phyloP scores from a whole-genome alignment of 2,797 vertebrate genomes.

The Mionectes olivaceus region DNA sequence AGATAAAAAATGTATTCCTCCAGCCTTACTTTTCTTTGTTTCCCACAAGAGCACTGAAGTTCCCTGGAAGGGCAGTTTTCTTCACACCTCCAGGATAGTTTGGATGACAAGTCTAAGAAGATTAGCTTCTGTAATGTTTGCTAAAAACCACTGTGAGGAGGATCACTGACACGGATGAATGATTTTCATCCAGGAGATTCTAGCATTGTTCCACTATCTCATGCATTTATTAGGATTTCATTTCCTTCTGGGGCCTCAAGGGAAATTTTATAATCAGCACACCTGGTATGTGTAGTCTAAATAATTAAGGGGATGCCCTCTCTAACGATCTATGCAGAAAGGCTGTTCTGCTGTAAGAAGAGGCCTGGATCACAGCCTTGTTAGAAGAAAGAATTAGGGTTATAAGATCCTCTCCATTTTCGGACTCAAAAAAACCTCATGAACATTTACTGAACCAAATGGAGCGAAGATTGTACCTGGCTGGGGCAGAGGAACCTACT shows the following conservation, averaged over 20 bases:
- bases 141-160: background rate
- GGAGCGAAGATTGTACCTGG: background rate
- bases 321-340: background rate
- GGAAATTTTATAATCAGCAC: conserved; percentile 59
- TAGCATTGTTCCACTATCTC: conserved; percentile 25
- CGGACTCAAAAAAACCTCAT: background rate
- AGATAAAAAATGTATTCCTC: background rate
- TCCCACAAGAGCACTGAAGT: background rate
- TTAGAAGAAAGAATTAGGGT: background rate
- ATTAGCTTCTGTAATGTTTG: background rate
- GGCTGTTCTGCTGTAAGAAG: conserved; percentile 13
- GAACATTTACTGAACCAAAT: background rate
- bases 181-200: conserved; percentile 52
- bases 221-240: conserved; percentile 59
- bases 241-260: conserved; percentile 57
- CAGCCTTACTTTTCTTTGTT: background rate
- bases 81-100: background rate
- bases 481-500: background rate
- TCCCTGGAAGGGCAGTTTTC: conserved; percentile 1
- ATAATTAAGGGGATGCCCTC: conserved; percentile 53
- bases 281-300: conserved; percentile 54
- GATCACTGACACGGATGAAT: background rate
- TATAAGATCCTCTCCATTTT: background rate
- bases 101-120: conserved; percentile 8
- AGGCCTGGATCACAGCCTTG: background rate